Conservation (phyloP, 2,888 invertebrate genomes). For the Eudemis profundana region DNA sequence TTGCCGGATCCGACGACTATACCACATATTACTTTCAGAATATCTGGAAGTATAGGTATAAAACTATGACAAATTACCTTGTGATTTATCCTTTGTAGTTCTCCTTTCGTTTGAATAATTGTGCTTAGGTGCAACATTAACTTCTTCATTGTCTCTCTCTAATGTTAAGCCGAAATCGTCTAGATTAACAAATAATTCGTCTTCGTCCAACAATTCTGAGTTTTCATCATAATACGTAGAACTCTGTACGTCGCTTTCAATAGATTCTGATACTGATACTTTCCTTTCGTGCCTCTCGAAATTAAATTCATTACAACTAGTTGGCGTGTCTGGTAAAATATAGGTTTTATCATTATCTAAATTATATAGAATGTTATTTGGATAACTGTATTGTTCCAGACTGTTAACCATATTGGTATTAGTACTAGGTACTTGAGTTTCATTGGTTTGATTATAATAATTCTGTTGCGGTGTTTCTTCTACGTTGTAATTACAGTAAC, state of each 20-base stretch:
- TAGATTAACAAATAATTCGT: slow-evolving; percentile 77
- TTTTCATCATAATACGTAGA: slow-evolving; percentile 76
- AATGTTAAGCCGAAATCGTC: slow-evolving; percentile 77
- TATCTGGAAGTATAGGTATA: too few relatives aligned
- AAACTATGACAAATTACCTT: slow-evolving; percentile 59
- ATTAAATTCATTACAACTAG: slow-evolving; percentile 75
- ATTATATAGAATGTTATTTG: slow-evolving; percentile 77
- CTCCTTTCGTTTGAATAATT: slow-evolving; percentile 56
- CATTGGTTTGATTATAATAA: slow-evolving; percentile 49
- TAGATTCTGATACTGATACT: slow-evolving; percentile 74
- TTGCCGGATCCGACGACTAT: too few relatives aligned
- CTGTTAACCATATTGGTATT: slow-evolving; percentile 62
- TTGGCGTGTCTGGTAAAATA: slow-evolving; percentile 75
- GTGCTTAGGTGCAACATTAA: slow-evolving; percentile 49
- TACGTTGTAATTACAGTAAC: slow-evolving; percentile 66
- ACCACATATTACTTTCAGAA: too few relatives aligned
- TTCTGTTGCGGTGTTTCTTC: slow-evolving; percentile 57
- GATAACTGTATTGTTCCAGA: slow-evolving; percentile 79
- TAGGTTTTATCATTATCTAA: slow-evolving; percentile 72
- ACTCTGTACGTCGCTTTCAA: slow-evolving; percentile 78
- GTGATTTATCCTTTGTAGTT: slow-evolving; percentile 66
- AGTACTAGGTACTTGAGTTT: slow-evolving; percentile 51
- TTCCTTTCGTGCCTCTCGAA: slow-evolving; percentile 73
- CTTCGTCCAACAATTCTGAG: slow-evolving; percentile 77
- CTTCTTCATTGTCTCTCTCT: slow-evolving; percentile 64